These are phyloP conservation scores for Brenthis ino DNA, from an alignment of 2,888 invertebrate species.

Conservation along the genomic window DNA sequence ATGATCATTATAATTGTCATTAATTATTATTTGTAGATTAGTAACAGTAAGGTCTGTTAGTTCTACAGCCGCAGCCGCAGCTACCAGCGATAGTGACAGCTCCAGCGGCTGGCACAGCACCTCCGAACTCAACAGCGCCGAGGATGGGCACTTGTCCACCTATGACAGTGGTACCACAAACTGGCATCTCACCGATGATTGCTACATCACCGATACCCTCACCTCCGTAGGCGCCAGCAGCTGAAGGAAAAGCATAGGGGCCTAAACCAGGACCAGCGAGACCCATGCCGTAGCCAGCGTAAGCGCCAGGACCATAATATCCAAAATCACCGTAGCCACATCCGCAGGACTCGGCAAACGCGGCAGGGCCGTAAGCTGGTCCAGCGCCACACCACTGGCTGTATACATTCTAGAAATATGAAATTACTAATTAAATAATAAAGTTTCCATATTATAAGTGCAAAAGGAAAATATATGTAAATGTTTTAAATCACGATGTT, in stretches of 20 bases:
- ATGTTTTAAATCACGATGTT: too few relatives aligned
- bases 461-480: too few relatives aligned
- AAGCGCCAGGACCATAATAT: neutral
- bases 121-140: constrained; percentile 46
- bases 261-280: constrained; percentile 5
- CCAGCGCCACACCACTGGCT: neutral
- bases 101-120: constrained; percentile 44
- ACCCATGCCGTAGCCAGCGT: neutral
- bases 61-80: constrained; percentile 44
- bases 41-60: constrained; percentile 29
- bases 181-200: constrained; percentile 51
- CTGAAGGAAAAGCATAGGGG: neutral
- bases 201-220: constrained; percentile 49
- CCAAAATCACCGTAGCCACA: neutral
- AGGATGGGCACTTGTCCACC: constrained; percentile 46
- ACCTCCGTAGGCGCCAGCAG: constrained; percentile 43
- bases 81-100: constrained; percentile 45
- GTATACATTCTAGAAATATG: constrained; percentile 12
- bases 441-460: neutral
- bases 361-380: neutral
- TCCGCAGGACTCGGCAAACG: neutral
- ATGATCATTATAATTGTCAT: neutral
- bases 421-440: neutral
- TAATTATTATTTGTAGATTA: neutral
- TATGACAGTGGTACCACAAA: constrained; percentile 47